Evolutionary conservation across 2,888 invertebrate species (phyloP), one percentile per base, ranked within the genome.

Genomic region (Unio pictorum): DNA sequence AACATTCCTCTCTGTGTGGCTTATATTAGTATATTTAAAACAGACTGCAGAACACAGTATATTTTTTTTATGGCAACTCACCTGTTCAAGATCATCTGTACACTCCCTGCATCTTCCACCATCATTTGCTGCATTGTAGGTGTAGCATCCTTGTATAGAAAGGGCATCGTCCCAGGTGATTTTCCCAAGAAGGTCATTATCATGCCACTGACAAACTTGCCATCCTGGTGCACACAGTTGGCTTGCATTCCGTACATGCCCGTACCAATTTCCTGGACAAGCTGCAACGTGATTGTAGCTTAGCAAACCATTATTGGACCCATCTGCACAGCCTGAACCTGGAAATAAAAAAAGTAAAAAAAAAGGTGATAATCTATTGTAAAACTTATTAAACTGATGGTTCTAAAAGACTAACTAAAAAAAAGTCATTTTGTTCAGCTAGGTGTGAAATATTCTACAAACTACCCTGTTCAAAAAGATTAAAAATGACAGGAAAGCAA

Each of bases 121-220:
- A 80, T 88, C 88, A 67, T 88, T 87, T 8, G 88, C 87, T 15
- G 88, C 88, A 73, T 88, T 87, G 68, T 85, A 82, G 30, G 86
- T 87, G 69, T 80, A 88, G 72, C 88, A 88, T 28, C 88, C 88
- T 5, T 80, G 73, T 1, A 87, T 68, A 0, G 80, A 75, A 28
- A 81, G 76, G 8, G 88, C 88, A 8, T 83, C 83, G 54, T 80
- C 74, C 87, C 87, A 88, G 0, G 83, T 76, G 65, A 88, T 76
- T 60, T 80, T 79, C 64, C 79, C 74, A 34, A 88, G 80, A 7
- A 82, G 60, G 30, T 66, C 66, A 8, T 69, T 67, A 45, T 80
- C 82, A 28, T 83, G 68, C 77, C 83, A 83, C 18, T 83, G 74
- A 74, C 88, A 88, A 45, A 88, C 86, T 15, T 79, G 67, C 88